Conservation (phyloP, 2,113 vertebrate species). For the Cyprinodon brontotheroides region DNA sequence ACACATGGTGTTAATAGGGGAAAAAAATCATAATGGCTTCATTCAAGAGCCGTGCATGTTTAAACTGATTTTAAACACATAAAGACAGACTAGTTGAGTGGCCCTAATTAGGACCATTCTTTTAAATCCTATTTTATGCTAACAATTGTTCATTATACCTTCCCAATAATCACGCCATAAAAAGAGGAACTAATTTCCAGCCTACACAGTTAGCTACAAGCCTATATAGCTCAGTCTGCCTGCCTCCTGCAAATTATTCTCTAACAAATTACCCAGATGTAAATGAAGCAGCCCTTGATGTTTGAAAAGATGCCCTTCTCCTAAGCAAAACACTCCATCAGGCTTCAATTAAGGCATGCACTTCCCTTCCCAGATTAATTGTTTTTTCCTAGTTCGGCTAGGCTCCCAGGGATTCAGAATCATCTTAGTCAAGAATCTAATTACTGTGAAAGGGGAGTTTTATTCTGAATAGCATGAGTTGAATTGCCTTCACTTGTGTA, state of each 20-base stretch:
- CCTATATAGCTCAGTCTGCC: not conserved
- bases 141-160: slow-evolving; percentile 5
- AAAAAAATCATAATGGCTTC: slow-evolving; percentile 1
- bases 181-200: slow-evolving; percentile 6
- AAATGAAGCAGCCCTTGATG: slow-evolving; percentile 42
- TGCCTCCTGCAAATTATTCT: slow-evolving; percentile 38
- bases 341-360: slow-evolving; percentile 63
- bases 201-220: slow-evolving; percentile 3
- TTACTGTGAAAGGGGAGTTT: slow-evolving; percentile 67
- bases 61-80: slow-evolving; percentile 6
- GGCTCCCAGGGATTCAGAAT: slow-evolving; percentile 58
- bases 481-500: slow-evolving; percentile 50
- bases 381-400: slow-evolving; percentile 52
- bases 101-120: not conserved
- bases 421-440: slow-evolving; percentile 71
- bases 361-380: slow-evolving; percentile 61
- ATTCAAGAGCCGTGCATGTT: not conserved
- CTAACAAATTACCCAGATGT: slow-evolving; percentile 54
- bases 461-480: slow-evolving; percentile 53
- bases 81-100: slow-evolving; percentile 1
- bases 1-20: not conserved
- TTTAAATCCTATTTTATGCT: not conserved
- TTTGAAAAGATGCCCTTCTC: slow-evolving; percentile 48
- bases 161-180: slow-evolving; percentile 13
- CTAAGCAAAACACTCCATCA: slow-evolving; percentile 62